Conservation (phyloP, 2,113 vertebrate species). For the Motacilla tschutschensis region DNA sequence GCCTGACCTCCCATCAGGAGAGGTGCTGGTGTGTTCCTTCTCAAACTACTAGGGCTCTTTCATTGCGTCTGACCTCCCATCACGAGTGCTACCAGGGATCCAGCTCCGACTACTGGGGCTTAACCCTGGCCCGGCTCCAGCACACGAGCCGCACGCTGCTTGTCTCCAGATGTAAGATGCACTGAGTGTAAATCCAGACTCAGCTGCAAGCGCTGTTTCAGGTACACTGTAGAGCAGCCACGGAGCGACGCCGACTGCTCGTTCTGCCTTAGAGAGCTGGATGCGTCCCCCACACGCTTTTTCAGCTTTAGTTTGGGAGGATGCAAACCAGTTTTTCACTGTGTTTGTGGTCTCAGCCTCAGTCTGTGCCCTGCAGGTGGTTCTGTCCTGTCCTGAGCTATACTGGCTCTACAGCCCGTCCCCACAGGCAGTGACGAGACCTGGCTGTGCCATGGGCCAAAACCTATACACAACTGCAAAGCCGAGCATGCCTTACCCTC, state of each 20-base stretch:
- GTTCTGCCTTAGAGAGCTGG: no score
- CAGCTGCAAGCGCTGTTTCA: neutral
- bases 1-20: constrained; percentile 66
- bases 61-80: constrained; percentile 65
- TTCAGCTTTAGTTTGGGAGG: neutral
- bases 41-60: constrained; percentile 60
- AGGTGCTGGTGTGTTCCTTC: constrained; percentile 63
- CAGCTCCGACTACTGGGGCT: constrained; percentile 40
- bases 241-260: accelerated
- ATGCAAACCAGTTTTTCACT: neutral
- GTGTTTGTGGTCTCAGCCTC: neutral
- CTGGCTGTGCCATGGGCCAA: accelerated
- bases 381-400: neutral
- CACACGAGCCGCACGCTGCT: constrained; percentile 13
- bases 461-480: accelerated
- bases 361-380: neutral
- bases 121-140: constrained; percentile 36
- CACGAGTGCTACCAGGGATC: constrained; percentile 56
- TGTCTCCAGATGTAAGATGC: constrained; percentile 52
- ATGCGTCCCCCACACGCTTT: accelerated
- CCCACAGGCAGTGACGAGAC: neutral
- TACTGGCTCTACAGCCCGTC: neutral
- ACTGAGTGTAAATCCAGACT: neutral
- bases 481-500: neutral
- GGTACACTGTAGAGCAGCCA: neutral